Conservation (phyloP, 2,113 vertebrate species). For the Clupea harengus region DNA sequence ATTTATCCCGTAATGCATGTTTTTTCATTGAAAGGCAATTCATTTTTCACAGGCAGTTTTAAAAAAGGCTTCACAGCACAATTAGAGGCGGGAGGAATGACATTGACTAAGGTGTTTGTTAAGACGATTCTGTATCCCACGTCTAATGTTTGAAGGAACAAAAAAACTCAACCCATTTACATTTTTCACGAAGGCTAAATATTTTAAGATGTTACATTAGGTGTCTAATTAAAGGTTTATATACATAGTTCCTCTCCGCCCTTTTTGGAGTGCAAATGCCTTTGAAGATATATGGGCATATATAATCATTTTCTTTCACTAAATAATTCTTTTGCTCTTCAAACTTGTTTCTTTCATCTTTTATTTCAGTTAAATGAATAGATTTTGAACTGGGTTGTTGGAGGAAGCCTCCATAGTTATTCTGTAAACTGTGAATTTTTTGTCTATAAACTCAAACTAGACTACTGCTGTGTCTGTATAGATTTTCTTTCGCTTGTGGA, state of each 20-base stretch:
- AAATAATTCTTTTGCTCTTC: slow-evolving; percentile 30
- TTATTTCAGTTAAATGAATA: not conserved
- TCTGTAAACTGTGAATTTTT: not conserved
- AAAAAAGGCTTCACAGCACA: slow-evolving; percentile 30
- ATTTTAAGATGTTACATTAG: slow-evolving; percentile 31
- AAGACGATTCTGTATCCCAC: slow-evolving; percentile 2
- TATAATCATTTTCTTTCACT: slow-evolving; percentile 8
- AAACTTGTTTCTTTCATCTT: slow-evolving; percentile 29
- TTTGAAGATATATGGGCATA: slow-evolving; percentile 48
- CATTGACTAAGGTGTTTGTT: slow-evolving; percentile 27
- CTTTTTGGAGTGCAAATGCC: slow-evolving; percentile 26
- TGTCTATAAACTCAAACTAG: not conserved
- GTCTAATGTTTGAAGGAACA: slow-evolving; percentile 17
- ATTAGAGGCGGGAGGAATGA: not conserved
- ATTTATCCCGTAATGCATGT: slow-evolving; percentile 22
- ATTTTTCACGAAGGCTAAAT: slow-evolving; percentile 38
- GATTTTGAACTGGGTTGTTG: not conserved
- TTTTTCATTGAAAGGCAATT: slow-evolving; percentile 25
- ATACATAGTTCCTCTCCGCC: slow-evolving; percentile 33
- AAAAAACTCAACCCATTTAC: slow-evolving; percentile 24
- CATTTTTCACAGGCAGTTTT: slow-evolving; percentile 35
- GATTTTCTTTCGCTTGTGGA: not conserved
- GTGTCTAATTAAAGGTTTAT: slow-evolving; percentile 54
- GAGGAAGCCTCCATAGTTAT: not conserved
- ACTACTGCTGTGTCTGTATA: not conserved